A percentile compares a stretch with the other conserved stretches of the same genome.
Evolutionary conservation across 2,113 vertebrate genomes (phyloP).

Genomic region (Mus pahari): DNA sequence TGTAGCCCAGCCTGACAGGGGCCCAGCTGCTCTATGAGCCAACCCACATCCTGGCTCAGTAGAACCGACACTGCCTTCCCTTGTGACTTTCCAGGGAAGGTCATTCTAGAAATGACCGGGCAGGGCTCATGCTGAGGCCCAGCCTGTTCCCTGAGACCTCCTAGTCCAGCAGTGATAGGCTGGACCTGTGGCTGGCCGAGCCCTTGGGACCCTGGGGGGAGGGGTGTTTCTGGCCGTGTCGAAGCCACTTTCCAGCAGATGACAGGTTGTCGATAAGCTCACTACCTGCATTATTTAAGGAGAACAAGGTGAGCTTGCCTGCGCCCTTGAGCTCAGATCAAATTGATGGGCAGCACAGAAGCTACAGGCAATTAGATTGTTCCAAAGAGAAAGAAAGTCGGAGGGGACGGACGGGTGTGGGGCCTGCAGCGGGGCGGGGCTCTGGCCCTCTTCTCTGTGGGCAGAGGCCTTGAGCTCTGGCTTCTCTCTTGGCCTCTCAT

Average conservation of each 20-base stretch:
- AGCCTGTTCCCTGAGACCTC: background rate
- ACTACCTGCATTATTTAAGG: conserved; percentile 78
- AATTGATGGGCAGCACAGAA: conserved; percentile 68
- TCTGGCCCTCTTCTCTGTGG: background rate
- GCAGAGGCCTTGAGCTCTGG: background rate
- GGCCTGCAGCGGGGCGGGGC: background rate
- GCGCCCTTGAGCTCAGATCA: conserved; percentile 80
- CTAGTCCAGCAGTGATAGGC: background rate
- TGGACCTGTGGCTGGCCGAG: background rate
- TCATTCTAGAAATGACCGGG: background rate
- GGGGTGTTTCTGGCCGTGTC: conserved; percentile 26
- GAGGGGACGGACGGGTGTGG: background rate
- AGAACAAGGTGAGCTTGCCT: conserved; percentile 80
- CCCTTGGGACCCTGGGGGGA: background rate
- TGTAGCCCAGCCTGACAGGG: accelerated
- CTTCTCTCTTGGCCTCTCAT: background rate
- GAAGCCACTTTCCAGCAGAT: conserved; percentile 65
- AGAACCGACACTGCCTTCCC: background rate
- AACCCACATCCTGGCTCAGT: accelerated
- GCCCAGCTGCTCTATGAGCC: accelerated
- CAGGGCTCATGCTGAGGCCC: background rate
- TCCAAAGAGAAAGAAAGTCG: conserved; percentile 58
- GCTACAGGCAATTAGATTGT: conserved; percentile 75
- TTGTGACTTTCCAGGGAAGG: background rate
- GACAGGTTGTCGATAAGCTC: conserved; percentile 77